A percentile compares a stretch with the other conserved stretches of the same genome.
Conservation (phyloP, 2,888 invertebrate genomes). For the Stenodera caucasica region DNA sequence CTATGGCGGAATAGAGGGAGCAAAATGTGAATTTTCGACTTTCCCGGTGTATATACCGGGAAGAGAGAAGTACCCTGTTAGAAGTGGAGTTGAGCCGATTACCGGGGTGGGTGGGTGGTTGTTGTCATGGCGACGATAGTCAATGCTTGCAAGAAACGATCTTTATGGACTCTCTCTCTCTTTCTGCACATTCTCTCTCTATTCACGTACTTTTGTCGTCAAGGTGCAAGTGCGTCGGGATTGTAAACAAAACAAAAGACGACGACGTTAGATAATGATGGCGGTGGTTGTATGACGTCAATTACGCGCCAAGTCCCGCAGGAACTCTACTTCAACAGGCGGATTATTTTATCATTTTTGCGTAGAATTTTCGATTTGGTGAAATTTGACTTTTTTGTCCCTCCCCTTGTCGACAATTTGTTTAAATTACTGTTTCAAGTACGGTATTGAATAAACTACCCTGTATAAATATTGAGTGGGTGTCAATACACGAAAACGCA, state of each 20-base stretch:
- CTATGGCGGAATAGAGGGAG: conserved; percentile 17
- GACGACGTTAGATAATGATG: conserved; percentile 2
- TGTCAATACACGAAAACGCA: conserved; percentile 48
- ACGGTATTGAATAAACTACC: conserved; percentile 8
- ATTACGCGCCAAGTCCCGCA: background rate
- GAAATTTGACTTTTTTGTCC: background rate
- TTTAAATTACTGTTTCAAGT: conserved; percentile 21
- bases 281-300: conserved; percentile 1
- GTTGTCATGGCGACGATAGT: conserved; percentile 36
- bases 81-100: conserved; percentile 41
- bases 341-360: background rate
- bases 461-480: conserved; percentile 24
- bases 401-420: background rate
- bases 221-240: conserved; percentile 16
- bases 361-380: background rate
- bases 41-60: conserved; percentile 15
- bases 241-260: conserved; percentile 12
- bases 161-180: conserved; percentile 13
- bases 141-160: conserved; percentile 26
- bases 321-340: background rate
- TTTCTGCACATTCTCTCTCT: background rate
- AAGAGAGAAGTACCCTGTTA: conserved; percentile 19
- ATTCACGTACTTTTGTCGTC: conserved; percentile 12
- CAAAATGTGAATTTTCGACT: conserved; percentile 5
- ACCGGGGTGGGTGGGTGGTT: conserved; percentile 47